Evolutionary conservation across 2,888 invertebrate genomes (phyloP).

Genomic region (Tenodera sinensis): DNA sequence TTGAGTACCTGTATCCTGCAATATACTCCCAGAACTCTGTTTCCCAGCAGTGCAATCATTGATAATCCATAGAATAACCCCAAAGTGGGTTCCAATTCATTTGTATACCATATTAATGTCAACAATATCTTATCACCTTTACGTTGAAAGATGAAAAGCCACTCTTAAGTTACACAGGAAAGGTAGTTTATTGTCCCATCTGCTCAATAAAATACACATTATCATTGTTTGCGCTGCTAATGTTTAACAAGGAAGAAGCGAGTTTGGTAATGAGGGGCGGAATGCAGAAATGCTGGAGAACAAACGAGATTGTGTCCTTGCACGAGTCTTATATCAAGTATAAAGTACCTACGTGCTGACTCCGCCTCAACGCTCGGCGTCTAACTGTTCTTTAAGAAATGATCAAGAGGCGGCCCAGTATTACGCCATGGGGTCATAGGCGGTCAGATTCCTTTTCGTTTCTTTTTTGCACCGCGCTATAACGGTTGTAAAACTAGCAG

Average conservation of each 20-base stretch:
- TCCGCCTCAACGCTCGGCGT: neutral
- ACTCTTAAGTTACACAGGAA: no score
- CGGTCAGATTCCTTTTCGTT: neutral
- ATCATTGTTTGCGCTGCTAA: no score
- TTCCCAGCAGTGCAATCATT: no score
- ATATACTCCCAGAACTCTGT: no score
- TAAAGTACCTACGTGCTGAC: neutral
- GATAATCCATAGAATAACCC: no score
- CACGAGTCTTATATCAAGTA: neutral
- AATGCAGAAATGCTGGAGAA: neutral
- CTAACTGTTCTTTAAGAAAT: neutral
- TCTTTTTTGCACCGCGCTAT: neutral
- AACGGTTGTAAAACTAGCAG: neutral
- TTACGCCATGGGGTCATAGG: neutral
- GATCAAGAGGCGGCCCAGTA: neutral
- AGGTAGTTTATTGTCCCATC: no score
- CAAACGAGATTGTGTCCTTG: neutral
- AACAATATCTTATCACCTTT: no score
- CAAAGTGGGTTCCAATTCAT: no score
- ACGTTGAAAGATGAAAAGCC: no score
- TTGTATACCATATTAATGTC: no score
- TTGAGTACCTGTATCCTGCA: no score
- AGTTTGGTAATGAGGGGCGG: neutral
- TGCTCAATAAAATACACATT: no score
- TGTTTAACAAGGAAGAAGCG: neutral